These are phyloP conservation scores for Procapra przewalskii DNA, from an alignment of 2,113 vertebrate species.

Conservation along the genomic window DNA sequence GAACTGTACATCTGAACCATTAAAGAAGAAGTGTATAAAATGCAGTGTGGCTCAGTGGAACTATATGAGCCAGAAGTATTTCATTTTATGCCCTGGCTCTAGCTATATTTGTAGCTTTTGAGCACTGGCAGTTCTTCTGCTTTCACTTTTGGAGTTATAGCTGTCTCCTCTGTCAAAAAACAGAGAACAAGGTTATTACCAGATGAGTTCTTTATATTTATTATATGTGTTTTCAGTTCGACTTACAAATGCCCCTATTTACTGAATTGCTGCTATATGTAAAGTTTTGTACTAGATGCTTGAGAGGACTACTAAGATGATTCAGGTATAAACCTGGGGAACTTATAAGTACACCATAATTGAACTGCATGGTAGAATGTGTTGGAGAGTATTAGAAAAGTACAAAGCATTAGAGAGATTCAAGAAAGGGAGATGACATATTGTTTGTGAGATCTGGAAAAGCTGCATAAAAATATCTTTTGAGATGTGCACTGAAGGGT, in stretches of 20 bases:
- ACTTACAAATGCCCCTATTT: slow-evolving; percentile 2
- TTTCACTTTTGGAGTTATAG: slow-evolving; percentile 39
- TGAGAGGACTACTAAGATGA: background rate
- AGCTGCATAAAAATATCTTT: background rate
- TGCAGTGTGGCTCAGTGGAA: background rate
- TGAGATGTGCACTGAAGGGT: background rate
- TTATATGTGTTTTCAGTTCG: slow-evolving; percentile 5
- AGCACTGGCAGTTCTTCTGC: background rate
- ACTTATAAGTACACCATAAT: background rate
- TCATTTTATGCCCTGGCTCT: slow-evolving; percentile 32
- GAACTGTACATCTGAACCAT: slow-evolving; percentile 44
- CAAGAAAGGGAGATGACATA: background rate
- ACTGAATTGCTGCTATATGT: background rate
- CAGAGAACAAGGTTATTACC: background rate
- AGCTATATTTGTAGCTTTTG: slow-evolving; percentile 42
- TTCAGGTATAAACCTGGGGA: background rate
- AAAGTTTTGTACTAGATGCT: background rate
- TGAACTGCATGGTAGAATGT: background rate
- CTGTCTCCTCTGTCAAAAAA: background rate
- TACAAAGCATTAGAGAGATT: background rate
- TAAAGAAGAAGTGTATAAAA: slow-evolving; percentile 56
- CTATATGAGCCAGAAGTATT: slow-evolving; percentile 53
- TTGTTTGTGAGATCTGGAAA: background rate
- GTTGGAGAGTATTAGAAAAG: background rate
- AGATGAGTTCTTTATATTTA: slow-evolving; percentile 36